These are phyloP conservation scores for Orcinus orca DNA, from an alignment of 2,113 vertebrate genomes.

Conservation along the genomic window DNA sequence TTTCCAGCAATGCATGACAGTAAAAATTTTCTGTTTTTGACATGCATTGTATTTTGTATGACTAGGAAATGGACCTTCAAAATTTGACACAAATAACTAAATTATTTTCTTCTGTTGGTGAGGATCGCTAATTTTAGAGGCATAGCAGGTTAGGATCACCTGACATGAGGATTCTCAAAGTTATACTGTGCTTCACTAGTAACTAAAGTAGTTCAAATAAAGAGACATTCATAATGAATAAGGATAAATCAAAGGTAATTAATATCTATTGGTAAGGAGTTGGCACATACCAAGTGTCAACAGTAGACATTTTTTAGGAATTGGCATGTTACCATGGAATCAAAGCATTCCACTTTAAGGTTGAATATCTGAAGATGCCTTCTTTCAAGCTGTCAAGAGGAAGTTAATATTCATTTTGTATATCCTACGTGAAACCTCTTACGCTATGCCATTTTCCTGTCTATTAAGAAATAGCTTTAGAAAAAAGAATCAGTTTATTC, in stretches of 20 bases:
- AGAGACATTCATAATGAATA: constrained; percentile 47
- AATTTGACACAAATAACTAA: not conserved
- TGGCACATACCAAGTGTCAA: constrained; percentile 40
- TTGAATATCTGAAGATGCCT: constrained; percentile 52
- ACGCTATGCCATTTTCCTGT: constrained; percentile 42
- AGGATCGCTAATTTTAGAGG: not conserved
- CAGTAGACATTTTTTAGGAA: constrained; percentile 47
- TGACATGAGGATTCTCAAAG: not conserved
- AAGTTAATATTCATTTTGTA: constrained; percentile 53
- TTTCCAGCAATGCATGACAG: not conserved
- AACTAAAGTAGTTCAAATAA: constrained; percentile 26
- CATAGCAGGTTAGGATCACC: not conserved
- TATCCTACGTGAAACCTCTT: constrained; percentile 53
- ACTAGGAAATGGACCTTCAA: not conserved
- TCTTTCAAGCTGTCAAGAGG: constrained; percentile 56
- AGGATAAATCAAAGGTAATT: constrained; percentile 36
- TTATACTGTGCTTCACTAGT: not conserved
- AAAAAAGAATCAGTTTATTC: constrained; percentile 51
- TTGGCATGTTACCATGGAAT: constrained; percentile 60
- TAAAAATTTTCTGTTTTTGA: not conserved
- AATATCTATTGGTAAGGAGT: constrained; percentile 51
- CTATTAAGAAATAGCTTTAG: constrained; percentile 55
- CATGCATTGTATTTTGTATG: not conserved
- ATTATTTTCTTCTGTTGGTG: not conserved
- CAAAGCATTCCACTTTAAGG: not conserved